These are phyloP conservation scores for Myotis myotis DNA, from an alignment of 2,797 vertebrate genomes.

Conservation along the genomic window DNA sequence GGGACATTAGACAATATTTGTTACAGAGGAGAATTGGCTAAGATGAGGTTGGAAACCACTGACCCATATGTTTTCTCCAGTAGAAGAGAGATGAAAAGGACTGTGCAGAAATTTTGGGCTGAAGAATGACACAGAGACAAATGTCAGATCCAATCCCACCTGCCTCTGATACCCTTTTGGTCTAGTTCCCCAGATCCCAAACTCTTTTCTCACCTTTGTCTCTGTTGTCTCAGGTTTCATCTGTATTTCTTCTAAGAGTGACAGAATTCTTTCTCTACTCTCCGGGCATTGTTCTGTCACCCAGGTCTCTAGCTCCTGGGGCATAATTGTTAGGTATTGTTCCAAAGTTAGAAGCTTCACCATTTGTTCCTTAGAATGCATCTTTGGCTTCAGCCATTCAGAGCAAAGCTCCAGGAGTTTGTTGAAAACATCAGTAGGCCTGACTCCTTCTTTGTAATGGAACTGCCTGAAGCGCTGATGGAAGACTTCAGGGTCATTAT, in stretches of 20 bases:
- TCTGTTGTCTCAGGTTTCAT: constrained; percentile 64
- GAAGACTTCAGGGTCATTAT: constrained; percentile 72
- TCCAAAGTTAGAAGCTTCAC: constrained; percentile 71
- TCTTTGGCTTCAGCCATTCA: constrained; percentile 75
- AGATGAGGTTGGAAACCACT: not conserved
- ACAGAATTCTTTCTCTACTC: constrained; percentile 63
- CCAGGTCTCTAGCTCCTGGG: constrained; percentile 67
- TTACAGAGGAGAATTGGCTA: not conserved
- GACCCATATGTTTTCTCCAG: not conserved
- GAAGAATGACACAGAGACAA: not conserved
- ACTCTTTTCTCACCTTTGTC: constrained; percentile 69
- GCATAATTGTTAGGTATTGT: constrained; percentile 68
- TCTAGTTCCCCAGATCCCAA: not conserved
- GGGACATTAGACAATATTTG: not conserved
- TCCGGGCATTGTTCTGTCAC: constrained; percentile 69
- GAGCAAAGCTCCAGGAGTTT: constrained; percentile 76
- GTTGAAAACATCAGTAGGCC: constrained; percentile 74
- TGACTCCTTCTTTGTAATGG: constrained; percentile 67
- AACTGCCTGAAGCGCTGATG: constrained; percentile 74
- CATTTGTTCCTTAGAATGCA: constrained; percentile 72
- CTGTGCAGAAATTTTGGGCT: not conserved
- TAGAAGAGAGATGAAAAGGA: not conserved
- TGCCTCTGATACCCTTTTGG: not conserved
- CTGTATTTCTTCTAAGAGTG: constrained; percentile 71
- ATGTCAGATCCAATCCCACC: not conserved